Evolutionary conservation across 2,113 vertebrate genomes (phyloP).

Genomic region (Equus przewalskii): DNA sequence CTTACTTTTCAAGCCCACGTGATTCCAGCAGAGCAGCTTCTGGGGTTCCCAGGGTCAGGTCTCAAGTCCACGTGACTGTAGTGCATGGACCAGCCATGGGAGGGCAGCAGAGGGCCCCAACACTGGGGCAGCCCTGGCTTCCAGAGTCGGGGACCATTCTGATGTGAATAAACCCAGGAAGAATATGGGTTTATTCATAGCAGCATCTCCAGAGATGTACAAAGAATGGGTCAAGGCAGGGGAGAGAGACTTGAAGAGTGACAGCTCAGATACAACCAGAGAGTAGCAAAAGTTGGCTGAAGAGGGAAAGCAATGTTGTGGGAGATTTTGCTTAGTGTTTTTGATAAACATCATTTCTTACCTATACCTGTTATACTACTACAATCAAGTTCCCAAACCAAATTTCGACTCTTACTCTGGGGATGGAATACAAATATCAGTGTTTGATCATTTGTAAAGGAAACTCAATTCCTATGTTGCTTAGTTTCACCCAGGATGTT

Average conservation of each 20-base stretch:
- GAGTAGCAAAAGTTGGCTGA: background rate
- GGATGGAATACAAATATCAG: background rate
- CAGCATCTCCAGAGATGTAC: background rate
- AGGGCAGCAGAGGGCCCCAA: background rate
- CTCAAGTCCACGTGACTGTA: background rate
- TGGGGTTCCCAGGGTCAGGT: background rate
- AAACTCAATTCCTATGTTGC: conserved; percentile 4
- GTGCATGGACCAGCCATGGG: background rate
- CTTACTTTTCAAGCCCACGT: background rate
- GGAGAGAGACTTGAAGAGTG: background rate
- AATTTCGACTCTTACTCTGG: background rate
- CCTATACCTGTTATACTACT: background rate
- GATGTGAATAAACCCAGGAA: background rate
- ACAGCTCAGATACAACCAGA: background rate
- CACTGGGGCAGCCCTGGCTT: background rate
- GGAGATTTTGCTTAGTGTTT: background rate
- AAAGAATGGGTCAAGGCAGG: background rate
- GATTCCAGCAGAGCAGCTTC: background rate
- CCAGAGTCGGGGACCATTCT: background rate
- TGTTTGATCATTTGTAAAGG: background rate
- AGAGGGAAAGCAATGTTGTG: background rate
- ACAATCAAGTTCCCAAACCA: background rate
- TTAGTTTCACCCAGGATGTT: background rate
- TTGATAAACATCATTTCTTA: background rate
- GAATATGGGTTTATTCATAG: background rate